Evolutionary conservation across 2,113 vertebrate species (phyloP), one percentile per base, ranked within the genome.

Genomic region (Pygoscelis adeliae): DNA sequence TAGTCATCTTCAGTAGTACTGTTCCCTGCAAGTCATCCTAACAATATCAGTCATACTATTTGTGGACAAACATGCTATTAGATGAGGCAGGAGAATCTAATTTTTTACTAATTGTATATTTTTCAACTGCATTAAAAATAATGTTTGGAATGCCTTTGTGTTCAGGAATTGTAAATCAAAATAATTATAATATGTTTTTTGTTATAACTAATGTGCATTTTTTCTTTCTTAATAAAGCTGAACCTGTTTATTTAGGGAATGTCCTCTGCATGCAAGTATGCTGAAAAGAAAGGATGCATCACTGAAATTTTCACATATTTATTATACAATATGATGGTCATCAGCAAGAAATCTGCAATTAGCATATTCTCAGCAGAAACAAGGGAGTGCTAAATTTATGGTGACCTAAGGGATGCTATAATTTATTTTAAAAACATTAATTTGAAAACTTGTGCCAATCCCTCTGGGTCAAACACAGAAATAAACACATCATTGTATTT

Each of bases 361-460:
- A 89, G 3, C 30, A 58, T 92, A 86, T 50, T 93, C 67, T 77
- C 20, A 86, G n/a, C 11, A 66, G 80, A 88, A 87, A 62, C 4
- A 56, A n/a, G 16, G 13, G 23, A 80, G 5, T 36, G 12, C 4
- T 92, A 77, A 47, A 58, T 78, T 92, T 89, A 53, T 58, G 15
- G 17, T 70, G 29, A 65, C 80, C 32, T 62, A 62, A 83, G 53
- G 44, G 76, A 62, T 83, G 19, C 5, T 87, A 20, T 27, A 77
- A 73, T 71, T 94, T 73, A 34, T 93, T 92, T 90, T 18, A 61
- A 76, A 94, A 86, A 36, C 22, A 52, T 61, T 59, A 44, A 40
- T 83, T 71, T 86, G 30, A 69, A 82, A 90, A 61, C 25, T 56
- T 85, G 14, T 62, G 16, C 22, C 25, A 70, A 69, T 84, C 23